phyloP scores from a whole-genome alignment of 2,797 vertebrate species.

The Myotis vivesi region DNA sequence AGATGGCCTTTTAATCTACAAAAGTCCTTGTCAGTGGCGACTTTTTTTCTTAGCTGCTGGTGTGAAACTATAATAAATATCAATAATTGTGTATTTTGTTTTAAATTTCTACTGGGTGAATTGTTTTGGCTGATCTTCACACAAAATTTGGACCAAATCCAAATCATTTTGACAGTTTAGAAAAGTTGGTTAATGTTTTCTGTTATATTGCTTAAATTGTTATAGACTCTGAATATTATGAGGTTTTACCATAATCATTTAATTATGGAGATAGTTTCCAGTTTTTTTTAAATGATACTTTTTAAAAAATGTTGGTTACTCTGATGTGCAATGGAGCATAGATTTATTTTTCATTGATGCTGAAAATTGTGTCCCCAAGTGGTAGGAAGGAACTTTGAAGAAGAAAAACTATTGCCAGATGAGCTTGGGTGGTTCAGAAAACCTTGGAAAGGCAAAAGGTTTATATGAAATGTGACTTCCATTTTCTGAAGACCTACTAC shows the following conservation, averaged over 20 bases:
- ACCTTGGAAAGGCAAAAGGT: background rate
- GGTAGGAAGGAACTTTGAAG: conserved; percentile 60
- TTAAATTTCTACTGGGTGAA: conserved; percentile 62
- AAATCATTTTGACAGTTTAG: conserved; percentile 67
- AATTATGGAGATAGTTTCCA: conserved; percentile 69
- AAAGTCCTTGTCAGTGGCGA: conserved; percentile 12
- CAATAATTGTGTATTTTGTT: conserved; percentile 65
- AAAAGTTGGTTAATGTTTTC: conserved; percentile 72
- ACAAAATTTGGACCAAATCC: conserved; percentile 55
- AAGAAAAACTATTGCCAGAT: conserved; percentile 63
- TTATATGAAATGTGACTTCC: background rate
- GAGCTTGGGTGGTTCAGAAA: conserved; percentile 39
- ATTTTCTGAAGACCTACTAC: conserved; percentile 21
- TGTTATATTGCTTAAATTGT: conserved; percentile 69
- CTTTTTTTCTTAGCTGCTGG: conserved; percentile 30
- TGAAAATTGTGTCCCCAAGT: conserved; percentile 65
- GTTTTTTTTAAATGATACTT: conserved; percentile 62
- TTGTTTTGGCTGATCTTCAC: conserved; percentile 55
- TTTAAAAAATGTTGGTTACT: conserved; percentile 44
- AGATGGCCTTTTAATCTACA: background rate
- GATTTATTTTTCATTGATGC: conserved; percentile 72
- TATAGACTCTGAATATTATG: conserved; percentile 58
- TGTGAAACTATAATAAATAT: conserved; percentile 63
- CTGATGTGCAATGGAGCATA: conserved; percentile 67
- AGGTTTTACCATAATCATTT: conserved; percentile 67